Evolutionary conservation across 2,113 vertebrate species (phyloP), one percentile per base, ranked within the genome.

Genomic region (Pterocles gutturalis): DNA sequence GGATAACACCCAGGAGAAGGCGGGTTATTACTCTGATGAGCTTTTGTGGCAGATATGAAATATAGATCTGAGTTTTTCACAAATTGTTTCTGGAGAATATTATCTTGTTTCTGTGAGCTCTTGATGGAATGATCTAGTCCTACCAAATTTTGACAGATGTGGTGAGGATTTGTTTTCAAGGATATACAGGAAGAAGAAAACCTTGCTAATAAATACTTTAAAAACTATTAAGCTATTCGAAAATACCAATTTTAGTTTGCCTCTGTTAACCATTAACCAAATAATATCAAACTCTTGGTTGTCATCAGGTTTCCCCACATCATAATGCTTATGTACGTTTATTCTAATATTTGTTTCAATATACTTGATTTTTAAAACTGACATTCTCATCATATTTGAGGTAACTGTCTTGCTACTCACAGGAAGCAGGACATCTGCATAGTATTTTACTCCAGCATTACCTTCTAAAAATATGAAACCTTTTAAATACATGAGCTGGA

Each of bases 11-110:
- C 99, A 99, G 98, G 99, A 99, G 99, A 99, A 99, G 98, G 98
- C 99, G 99, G 99, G 99, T 99, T 99, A 99, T 99, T 99, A 99
- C 98, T 99, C 99, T 99, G 99, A 99, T 99, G 99, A 99, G 99
- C 98, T 99, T 99, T 99, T 98, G 98, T 99, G 99, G 99, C 99
- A 99, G 98, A 99, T 98, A 99, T 99, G 99, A 99, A 99, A 99
- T 99, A 99, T 99, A 99, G 98, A 99, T 99, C 99, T 98, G 98
- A 99, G 98, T 99, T 98, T 98, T 99, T 98, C 99, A 98, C 98
- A 99, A 98, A 98, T 99, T 98, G 98, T 99, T 99, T 99, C 98
- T 98, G 96, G 98, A 99, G 98, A 99, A 98, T 98, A 99, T 99
- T 99, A 98, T 98, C 98, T 98, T 98, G 98, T 98, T 99, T 98